Base-by-base conservation (phyloP, 2,888 invertebrate species). In the Agrochola circellaris region DNA sequence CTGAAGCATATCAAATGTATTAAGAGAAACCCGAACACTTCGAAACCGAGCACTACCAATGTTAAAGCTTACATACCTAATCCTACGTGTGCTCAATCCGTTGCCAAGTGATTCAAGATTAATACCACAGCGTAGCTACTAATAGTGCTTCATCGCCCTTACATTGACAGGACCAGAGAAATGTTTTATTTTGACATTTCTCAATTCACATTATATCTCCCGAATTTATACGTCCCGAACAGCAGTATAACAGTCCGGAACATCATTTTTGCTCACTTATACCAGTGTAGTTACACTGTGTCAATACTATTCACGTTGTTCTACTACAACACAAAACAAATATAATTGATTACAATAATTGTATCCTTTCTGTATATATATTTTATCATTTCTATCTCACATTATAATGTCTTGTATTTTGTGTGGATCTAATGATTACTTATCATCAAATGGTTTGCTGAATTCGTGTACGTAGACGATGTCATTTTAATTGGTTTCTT, bases 31-130 rank as follows among this genome's bases (percentile, higher is more conserved):
- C 34, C 48, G 61, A 73, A 60, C 54, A 76, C 64, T 56, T 71
- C 8, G 7, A 51, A 72, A 61, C n/a, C 7, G 38, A 76, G 56
- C 38, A 68, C 60, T 68, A 82, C 70, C 60, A 13, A 68, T 85
- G 85, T 84, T 48, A 30, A 65, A 58, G 68, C 62, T 82, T 75
- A 84, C 58, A 48, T 34, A 70, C 58, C 4, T 74, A 65, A 82
- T 78, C 61, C 66, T 65, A 51, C 76, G 81, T 79, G 79, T 82
- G 67, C 73, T 72, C 68, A 77, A 83, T 79, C 73, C 79, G 88
- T 90, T 89, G 86, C 88, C 88, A 90, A 90, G 91, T 88, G 89
- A 93, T 90, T 90, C 83, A 77, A 87, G 88, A 90, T 92, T 90
- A 90, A 88, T 90, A 87, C 60, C 17, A 60, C 67, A 54, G 45